These are phyloP conservation scores for Heliocidaris erythrogramma DNA, from an alignment of 35 echinoderm and acorn worm species.

Conservation along the genomic window DNA sequence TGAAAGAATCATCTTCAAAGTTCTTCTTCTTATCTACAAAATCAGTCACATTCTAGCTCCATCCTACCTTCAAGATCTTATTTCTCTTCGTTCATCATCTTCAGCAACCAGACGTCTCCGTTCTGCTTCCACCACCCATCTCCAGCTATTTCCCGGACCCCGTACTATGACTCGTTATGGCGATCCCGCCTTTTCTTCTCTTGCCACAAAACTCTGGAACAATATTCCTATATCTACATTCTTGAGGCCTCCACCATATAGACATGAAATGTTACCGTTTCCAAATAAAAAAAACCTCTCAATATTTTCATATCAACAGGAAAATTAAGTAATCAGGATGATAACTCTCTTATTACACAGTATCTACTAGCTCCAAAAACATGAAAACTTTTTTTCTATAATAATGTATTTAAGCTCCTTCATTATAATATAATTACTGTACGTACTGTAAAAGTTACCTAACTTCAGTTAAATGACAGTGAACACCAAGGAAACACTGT, in stretches of 20 bases:
- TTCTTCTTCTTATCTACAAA: not conserved
- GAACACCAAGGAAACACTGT: too few species aligned
- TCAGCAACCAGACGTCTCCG: not conserved
- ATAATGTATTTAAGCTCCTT: too few species aligned
- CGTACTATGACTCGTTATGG: not conserved
- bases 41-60: not conserved
- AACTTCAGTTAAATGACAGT: too few species aligned
- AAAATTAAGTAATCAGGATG: too few species aligned
- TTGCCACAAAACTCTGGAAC: not conserved
- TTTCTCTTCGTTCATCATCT: not conserved
- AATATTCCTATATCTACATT: not conserved
- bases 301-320: too few species aligned
- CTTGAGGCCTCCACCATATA: not conserved
- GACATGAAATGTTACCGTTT: too few species aligned
- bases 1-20: not conserved
- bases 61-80: slow-evolving; percentile 9
- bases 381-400: too few species aligned
- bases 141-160: not conserved
- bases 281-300: too few species aligned
- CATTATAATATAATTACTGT: too few species aligned
- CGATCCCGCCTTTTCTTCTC: not conserved
- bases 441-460: too few species aligned
- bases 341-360: too few species aligned
- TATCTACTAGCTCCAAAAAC: too few species aligned
- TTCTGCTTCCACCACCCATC: not conserved